Percentiles rank a stretch among this genome's conserved stretches.
phyloP scores from a whole-genome alignment of 2,113 vertebrate genomes.

The Oreochromis niloticus region DNA sequence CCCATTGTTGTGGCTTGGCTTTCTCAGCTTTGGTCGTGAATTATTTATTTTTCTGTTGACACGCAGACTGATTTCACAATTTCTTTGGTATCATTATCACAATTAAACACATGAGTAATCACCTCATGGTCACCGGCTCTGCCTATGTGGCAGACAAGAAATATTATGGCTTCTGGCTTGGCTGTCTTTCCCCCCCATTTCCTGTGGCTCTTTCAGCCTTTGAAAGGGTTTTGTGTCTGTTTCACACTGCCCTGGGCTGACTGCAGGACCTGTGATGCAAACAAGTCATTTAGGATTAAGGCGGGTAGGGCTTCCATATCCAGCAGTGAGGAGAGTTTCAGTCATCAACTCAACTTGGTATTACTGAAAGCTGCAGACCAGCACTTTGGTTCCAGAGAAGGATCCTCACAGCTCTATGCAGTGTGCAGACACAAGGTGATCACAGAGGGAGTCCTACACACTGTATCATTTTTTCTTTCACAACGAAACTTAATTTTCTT shows the following conservation, averaged over 20 bases:
- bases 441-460: conserved; percentile 42
- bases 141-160: conserved; percentile 48
- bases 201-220: conserved; percentile 69
- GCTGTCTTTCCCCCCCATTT: conserved; percentile 59
- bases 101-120: conserved; percentile 34
- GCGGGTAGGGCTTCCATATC: conserved; percentile 26
- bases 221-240: conserved; percentile 78
- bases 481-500: conserved; percentile 53
- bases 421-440: conserved; percentile 74
- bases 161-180: conserved; percentile 62
- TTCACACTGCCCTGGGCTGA: conserved; percentile 68
- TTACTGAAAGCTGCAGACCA: conserved; percentile 13
- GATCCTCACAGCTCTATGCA: conserved; percentile 68
- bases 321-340: conserved; percentile 15
- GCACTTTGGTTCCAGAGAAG: conserved; percentile 33
- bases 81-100: conserved; percentile 36
- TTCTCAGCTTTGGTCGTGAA: conserved; percentile 34
- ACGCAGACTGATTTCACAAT: conserved; percentile 31
- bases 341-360: conserved; percentile 4
- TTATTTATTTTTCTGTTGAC: conserved; percentile 41
- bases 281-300: conserved; percentile 26
- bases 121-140: conserved; percentile 46
- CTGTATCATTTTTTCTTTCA: conserved; percentile 53
- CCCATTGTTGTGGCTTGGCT: conserved; percentile 52
- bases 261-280: conserved; percentile 55